Percentiles rank a stretch among this genome's conserved stretches.
These are phyloP conservation scores for Leptogaster cylindrica DNA, from an alignment of 2,888 invertebrate species.

Conservation along the genomic window DNA sequence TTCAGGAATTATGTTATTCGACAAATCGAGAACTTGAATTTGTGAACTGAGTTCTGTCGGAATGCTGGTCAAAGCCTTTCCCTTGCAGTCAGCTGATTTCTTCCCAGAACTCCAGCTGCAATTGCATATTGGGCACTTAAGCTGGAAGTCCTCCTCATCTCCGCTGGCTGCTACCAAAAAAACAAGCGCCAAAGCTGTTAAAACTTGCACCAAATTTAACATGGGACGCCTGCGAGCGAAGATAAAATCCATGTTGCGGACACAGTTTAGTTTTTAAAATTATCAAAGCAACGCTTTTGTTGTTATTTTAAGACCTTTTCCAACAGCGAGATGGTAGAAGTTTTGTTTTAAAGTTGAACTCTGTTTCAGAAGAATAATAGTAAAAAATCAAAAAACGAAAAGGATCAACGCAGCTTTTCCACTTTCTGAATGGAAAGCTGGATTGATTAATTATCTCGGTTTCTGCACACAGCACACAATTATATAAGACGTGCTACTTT, in stretches of 20 bases:
- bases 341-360: not conserved
- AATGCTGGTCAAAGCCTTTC: slow-evolving; percentile 70
- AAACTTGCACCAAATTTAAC: slow-evolving; percentile 11
- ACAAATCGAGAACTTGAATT: slow-evolving; percentile 75
- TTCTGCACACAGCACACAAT: not conserved
- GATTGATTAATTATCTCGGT: slow-evolving; percentile 28
- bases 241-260: slow-evolving; percentile 14
- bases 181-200: slow-evolving; percentile 5
- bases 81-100: slow-evolving; percentile 81
- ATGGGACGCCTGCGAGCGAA: no score
- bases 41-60: slow-evolving; percentile 76
- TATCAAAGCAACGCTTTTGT: slow-evolving; percentile 2
- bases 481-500: slow-evolving; percentile 22
- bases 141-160: slow-evolving; percentile 57
- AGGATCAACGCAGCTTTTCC: not conserved
- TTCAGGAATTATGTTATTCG: slow-evolving; percentile 72
- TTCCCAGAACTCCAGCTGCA: slow-evolving; percentile 88
- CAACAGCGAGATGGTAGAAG: not conserved
- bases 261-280: slow-evolving; percentile 4
- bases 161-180: slow-evolving; percentile 42
- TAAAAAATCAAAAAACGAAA: not conserved
- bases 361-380: no score
- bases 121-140: slow-evolving; percentile 66
- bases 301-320: not conserved
- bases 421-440: not conserved